phyloP scores from a whole-genome alignment of 1,140 invertebrate species.

The Saccostrea echinata region DNA sequence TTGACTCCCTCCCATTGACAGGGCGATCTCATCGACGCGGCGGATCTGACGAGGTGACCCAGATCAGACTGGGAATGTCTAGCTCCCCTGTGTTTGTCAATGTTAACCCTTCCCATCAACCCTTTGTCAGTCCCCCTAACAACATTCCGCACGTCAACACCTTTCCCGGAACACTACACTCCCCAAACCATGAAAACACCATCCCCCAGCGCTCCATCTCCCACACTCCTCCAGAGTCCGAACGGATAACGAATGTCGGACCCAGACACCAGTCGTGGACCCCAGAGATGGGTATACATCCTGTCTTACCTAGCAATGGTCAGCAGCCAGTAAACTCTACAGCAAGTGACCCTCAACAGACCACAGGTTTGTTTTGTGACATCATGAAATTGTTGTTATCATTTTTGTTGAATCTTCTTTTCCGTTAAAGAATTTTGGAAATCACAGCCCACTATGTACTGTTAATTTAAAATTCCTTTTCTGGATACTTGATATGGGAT shows the following conservation, averaged over 20 bases:
- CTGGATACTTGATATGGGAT: background rate
- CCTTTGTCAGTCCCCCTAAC: conserved; percentile 42
- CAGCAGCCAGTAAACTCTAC: background rate
- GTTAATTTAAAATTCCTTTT: background rate
- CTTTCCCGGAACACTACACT: conserved; percentile 66
- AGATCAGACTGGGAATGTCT: conserved; percentile 52
- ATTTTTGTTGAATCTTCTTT: background rate
- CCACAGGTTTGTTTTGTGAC: conserved; percentile 40
- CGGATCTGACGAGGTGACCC: conserved; percentile 70
- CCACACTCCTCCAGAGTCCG: conserved; percentile 65
- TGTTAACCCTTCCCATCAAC: conserved; percentile 46
- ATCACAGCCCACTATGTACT: background rate
- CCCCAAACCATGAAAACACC: conserved; percentile 52
- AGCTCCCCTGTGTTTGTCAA: conserved; percentile 60
- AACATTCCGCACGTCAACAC: conserved; percentile 71
- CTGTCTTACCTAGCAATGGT: conserved; percentile 20
- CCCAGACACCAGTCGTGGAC: conserved; percentile 62
- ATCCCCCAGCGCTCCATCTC: conserved; percentile 69
- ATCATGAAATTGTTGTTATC: background rate
- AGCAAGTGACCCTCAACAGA: background rate
- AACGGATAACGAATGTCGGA: conserved; percentile 42
- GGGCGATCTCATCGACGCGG: conserved; percentile 71
- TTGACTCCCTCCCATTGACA: conserved; percentile 50
- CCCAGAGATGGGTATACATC: conserved; percentile 48
- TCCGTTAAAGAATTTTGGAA: background rate